A percentile compares a stretch with the other conserved stretches of the same genome.
Conservation (phyloP, 2,113 vertebrate genomes). For the Boleophthalmus pectinirostris region DNA sequence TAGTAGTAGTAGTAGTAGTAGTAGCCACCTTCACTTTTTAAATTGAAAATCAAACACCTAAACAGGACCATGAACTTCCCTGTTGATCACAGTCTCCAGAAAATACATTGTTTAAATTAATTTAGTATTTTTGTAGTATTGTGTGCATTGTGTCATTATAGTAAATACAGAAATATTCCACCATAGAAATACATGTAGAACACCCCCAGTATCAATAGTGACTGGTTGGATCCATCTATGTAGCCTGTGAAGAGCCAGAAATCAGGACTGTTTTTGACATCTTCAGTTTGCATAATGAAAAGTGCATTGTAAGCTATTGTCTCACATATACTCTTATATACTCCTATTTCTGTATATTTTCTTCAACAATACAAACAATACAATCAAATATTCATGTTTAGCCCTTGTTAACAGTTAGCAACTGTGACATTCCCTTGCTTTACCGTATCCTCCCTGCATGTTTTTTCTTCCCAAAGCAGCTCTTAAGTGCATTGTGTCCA, state of each 20-base stretch:
- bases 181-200: no score
- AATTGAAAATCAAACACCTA: no score
- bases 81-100: no score
- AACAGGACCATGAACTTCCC: no score
- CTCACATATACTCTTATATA: no score
- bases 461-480: slow-evolving; percentile 30
- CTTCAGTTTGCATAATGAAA: not conserved
- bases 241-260: no score
- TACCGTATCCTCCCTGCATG: not conserved
- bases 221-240: not conserved
- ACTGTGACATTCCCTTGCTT: not conserved
- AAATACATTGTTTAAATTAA: no score
- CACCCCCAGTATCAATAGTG: not conserved
- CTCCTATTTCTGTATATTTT: not conserved
- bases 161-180: no score
- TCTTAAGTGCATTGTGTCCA: slow-evolving; percentile 29
- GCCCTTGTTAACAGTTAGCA: not conserved
- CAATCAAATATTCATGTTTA: not conserved
- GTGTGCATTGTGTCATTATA: no score
- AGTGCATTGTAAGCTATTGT: not conserved
- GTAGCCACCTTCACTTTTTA: no score
- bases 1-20: no score
- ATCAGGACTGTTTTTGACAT: not conserved
- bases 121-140: no score
- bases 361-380: not conserved